Evolutionary conservation across 1,140 invertebrate species (phyloP), one percentile per base, ranked within the genome.

Genomic region (Capitella teleta): DNA sequence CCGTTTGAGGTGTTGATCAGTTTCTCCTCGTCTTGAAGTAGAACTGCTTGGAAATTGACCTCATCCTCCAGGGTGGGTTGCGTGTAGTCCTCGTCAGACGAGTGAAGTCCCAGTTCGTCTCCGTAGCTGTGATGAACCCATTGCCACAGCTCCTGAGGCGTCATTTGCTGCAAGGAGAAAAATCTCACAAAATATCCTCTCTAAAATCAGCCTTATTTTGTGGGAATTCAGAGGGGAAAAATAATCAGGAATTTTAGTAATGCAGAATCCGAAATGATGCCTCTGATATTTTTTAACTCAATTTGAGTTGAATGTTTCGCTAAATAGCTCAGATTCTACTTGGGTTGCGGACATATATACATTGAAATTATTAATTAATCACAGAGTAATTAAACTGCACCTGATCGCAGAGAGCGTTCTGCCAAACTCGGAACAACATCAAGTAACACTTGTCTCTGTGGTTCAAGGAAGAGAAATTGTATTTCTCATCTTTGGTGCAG

Each of bases 341-440:
- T n/a, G n/a, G n/a, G n/a, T n/a, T n/a, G n/a, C n/a, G n/a, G n/a
- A n/a, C n/a, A n/a, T n/a, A n/a, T n/a, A n/a, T n/a, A n/a, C n/a
- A n/a, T n/a, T n/a, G n/a, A n/a, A n/a, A n/a, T n/a, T n/a, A n/a
- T n/a, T n/a, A n/a, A n/a, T n/a, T n/a, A n/a, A n/a, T n/a, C n/a
- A n/a, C n/a, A n/a, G n/a, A n/a, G n/a, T n/a, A n/a, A n/a, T n/a
- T n/a, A n/a, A n/a, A n/a, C 2, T 1, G 18, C 21, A 84, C 82
- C 78, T 91, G 82, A 61, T 87, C 86, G 75, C 93, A 81, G 32
- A 95, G 78, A 54, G 86, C 86, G 78, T 91, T 93, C 75, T 95
- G 90, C 91, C 91, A 95, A 56, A 94, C 80, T 58, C 87, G 78
- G 76, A 94, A 93, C 60, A 95, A 77, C 85, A 92, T 93, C 58